phyloP scores from a whole-genome alignment of 2,113 vertebrate species.

The Nothobranchius kuhntae region DNA sequence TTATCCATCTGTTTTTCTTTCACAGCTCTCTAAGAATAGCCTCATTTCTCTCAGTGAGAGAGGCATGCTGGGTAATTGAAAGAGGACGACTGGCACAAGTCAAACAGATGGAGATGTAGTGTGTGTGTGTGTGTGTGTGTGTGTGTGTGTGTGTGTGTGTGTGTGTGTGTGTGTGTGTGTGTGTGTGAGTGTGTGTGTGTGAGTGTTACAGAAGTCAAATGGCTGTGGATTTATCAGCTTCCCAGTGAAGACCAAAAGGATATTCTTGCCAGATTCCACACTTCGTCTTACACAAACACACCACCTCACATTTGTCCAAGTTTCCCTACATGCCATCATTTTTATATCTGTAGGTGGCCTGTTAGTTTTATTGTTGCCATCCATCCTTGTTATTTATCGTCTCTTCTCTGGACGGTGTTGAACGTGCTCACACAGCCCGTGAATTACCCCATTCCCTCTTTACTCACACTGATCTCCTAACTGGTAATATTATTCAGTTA shows the following conservation, averaged over 20 bases:
- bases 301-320: background rate
- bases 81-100: constrained; percentile 67
- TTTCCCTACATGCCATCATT: background rate
- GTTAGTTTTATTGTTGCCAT: constrained; percentile 13
- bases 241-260: constrained; percentile 50
- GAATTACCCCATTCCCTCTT: background rate
- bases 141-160: too few relatives aligned
- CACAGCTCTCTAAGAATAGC: constrained; percentile 43
- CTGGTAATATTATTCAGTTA: background rate
- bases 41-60: constrained; percentile 59
- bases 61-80: constrained; percentile 77
- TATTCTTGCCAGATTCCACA: constrained; percentile 44
- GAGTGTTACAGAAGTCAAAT: constrained; percentile 71
- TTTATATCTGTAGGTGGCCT: constrained; percentile 1
- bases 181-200: constrained; percentile 13
- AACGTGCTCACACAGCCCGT: background rate
- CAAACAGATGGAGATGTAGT: constrained; percentile 67
- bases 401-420: constrained; percentile 8
- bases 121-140: too few relatives aligned
- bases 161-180: too few relatives aligned
- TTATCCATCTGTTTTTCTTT: constrained; percentile 47
- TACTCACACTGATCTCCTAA: background rate
- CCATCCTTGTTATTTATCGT: constrained; percentile 10
- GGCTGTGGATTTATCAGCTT: constrained; percentile 69
- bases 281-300: constrained; percentile 11